phyloP scores from a whole-genome alignment of 2,888 invertebrate species.

The Tenodera sinensis region DNA sequence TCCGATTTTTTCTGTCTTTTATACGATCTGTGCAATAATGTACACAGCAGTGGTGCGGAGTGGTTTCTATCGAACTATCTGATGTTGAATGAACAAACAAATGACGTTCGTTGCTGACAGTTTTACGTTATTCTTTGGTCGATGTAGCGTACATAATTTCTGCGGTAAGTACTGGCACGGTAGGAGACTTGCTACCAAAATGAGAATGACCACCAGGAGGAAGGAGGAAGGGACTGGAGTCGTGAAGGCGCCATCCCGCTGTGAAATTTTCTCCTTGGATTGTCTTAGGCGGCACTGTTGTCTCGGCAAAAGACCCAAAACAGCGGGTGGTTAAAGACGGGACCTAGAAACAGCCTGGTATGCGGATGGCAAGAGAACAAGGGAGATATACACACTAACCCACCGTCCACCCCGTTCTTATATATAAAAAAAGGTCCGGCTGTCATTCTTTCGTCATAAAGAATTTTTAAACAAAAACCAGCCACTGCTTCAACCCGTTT shows the following conservation, averaged over 20 bases:
- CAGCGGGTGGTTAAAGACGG: constrained; percentile 16
- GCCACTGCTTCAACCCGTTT: not conserved
- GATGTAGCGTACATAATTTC: not conserved
- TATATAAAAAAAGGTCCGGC: not conserved
- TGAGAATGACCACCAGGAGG: not conserved
- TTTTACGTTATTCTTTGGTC: not conserved
- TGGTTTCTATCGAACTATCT: no score
- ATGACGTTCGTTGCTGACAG: not conserved
- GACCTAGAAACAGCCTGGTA: not conserved
- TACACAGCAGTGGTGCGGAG: no score
- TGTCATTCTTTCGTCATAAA: constrained; percentile 17
- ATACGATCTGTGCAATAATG: no score
- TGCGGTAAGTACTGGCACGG: not conserved
- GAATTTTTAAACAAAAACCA: not conserved
- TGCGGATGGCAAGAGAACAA: not conserved
- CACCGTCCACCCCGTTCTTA: not conserved
- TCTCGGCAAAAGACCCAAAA: constrained; percentile 12
- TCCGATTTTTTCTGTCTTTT: no score
- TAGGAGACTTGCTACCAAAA: not conserved
- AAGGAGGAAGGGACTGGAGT: not conserved
- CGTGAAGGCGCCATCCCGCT: constrained; percentile 11
- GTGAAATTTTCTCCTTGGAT: constrained; percentile 17
- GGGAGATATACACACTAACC: not conserved
- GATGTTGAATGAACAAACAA: no score
- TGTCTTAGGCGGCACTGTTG: constrained; percentile 13